Base-by-base conservation (phyloP, 2,113 vertebrate genomes). In the Monarcha castaneiventris region DNA sequence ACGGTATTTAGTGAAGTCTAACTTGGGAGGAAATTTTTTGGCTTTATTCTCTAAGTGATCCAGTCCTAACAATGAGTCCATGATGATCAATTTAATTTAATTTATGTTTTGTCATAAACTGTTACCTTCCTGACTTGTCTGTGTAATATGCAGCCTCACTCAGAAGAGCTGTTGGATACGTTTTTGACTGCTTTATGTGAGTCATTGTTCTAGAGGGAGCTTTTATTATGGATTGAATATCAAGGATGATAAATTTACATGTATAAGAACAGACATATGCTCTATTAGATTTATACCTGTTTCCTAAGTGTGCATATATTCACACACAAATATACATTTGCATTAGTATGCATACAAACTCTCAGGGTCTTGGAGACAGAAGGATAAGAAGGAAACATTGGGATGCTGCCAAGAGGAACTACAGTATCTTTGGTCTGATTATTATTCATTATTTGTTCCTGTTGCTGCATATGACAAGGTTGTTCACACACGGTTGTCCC, bases 81-180 rank as follows among this genome's bases (percentile, higher is more conserved):
- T 93, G 52, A 95, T 72, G 82, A 95, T 96, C 43, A 88, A 33
- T 92, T 95, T 96, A 90, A 90, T 91, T 81, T 96, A 95, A 96
- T 95, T 86, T 96, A 71, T 96, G 85, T 96, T 96, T 96, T 96
- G 93, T 93, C 92, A 96, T 93, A 95, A 93, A 93, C 48, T 94
- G 87, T 93, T 95, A 95, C 67, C 79, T 90, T 63, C 64, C 84
- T 96, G 85, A 96, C 90, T 96, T 67, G 48, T 88, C 82, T 95
- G n/a, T 74, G 79, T 90, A 92, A 91, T 74, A 61, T 68, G 73
- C 85, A 93, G 72, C 52, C 64, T 94, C 59, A 74, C 73, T 95
- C 72, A 92, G 88, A 96, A 88, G 94, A 96, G 35, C 59, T 96
- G 68, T 88, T 95, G 82, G 85, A 71, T 96, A 91, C 23, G 9